Base-by-base conservation (phyloP, 2,888 invertebrate species). In the Caenorhabditis sp. region DNA sequence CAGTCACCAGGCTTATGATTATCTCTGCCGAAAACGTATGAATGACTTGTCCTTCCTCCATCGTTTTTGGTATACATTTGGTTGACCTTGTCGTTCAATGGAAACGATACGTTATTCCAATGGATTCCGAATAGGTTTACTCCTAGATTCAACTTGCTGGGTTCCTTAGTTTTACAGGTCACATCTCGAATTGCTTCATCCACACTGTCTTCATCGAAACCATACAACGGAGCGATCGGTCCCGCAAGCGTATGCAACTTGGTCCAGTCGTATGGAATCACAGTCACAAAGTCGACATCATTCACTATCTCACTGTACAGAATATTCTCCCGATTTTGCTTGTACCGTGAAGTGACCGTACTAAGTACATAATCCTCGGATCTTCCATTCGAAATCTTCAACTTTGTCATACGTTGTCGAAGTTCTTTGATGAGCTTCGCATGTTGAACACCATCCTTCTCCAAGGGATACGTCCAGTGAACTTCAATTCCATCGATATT, bases 31-130 rank as follows among this genome's bases (percentile, higher is more conserved):
- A 7, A 76, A 80, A 19, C 85, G 80, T 44, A 86, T 77, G 1
- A 88, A 85, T 7, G 86, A 86, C n/a, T 85, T 83, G 51, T 80
- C 82, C 24, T 75, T 80, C 12, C 86, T 80, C 7, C 51, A 22
- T 19, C n/a, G 4, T 51, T 51, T 6, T 5, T 22, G 16, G n/a
- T 24, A 4, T 10, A 51, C 5, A 51, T 5, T 51, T 22, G 51
- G 3, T 6, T 12, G 1, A 14, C 8, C 12, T 19, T 12, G 26
- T 54, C 54, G 22, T 54, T 22, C 4, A 54, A 7, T 14, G 54
- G 54, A 5, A 54, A 26, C 2, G 54, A 26, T 4, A 22, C 19
- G 24, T 54, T 54, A 8, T 10, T 24, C 54, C 54, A 54, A 8
- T 26, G 26, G 14, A 54, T 54, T 0, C 54, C 54, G 22, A 54